Conservation (phyloP, 2,113 vertebrate species). For the Psammodynastes pulverulentus region DNA sequence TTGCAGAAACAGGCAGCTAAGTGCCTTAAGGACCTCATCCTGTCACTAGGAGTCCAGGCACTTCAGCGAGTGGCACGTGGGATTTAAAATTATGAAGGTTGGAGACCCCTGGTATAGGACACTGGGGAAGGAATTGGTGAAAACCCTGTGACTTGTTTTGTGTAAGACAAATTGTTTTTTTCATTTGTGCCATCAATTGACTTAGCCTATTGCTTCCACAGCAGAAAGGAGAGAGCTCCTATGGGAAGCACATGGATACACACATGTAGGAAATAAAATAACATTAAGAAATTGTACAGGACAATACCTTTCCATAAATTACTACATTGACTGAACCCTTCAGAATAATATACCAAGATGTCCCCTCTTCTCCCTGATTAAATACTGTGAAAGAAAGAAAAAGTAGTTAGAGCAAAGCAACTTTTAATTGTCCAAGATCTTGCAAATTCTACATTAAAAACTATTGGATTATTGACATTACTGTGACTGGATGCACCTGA, state of each 20-base stretch:
- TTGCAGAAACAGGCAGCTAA: too few relatives aligned
- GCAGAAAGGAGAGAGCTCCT: background rate
- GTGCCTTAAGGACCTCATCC: too few relatives aligned
- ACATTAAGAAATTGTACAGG: constrained; percentile 32
- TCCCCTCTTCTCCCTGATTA: constrained; percentile 98
- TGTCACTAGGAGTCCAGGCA: too few relatives aligned
- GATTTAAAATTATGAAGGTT: too few relatives aligned
- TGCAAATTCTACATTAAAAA: background rate
- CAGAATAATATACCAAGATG: constrained; percentile 98
- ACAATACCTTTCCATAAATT: constrained; percentile 95
- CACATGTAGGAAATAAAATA: background rate
- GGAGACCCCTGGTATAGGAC: too few relatives aligned
- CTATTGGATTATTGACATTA: background rate
- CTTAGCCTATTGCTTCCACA: background rate
- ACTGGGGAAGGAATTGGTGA: background rate
- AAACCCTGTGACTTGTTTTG: background rate
- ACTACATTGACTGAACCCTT: constrained; percentile 98
- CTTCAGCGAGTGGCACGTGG: too few relatives aligned
- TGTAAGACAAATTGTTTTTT: background rate
- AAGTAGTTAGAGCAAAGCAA: background rate
- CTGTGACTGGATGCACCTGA: background rate
- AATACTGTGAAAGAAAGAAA: constrained; percentile 81
- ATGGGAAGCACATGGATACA: background rate
- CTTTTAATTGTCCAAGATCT: background rate
- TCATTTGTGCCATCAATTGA: too few relatives aligned